A percentile compares a stretch with the other conserved stretches of the same genome.
Conservation (phyloP, 2,113 vertebrate species). For the Clarias gariepinus region DNA sequence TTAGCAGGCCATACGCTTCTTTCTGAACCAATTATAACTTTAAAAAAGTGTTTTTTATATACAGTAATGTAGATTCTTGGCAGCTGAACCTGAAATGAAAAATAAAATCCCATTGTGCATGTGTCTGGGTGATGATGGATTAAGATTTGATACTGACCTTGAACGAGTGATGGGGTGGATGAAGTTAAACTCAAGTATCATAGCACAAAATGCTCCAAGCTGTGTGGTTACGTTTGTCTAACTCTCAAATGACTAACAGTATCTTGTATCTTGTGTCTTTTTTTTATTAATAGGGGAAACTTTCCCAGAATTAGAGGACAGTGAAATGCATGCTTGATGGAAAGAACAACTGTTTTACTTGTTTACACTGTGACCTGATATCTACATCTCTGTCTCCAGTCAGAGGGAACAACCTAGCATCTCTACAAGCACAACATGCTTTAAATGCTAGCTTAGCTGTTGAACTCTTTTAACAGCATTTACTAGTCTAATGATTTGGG, state of each 20-base stretch:
- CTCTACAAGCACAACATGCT: neutral
- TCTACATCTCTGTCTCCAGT: neutral
- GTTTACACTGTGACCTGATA: too few species aligned
- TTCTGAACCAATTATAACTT: conserved; percentile 45
- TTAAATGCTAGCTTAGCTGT: neutral
- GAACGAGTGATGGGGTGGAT: neutral
- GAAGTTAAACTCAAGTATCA: conserved; percentile 23
- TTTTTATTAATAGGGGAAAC: conserved; percentile 19
- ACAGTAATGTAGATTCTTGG: conserved; percentile 49
- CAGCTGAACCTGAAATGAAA: conserved; percentile 30
- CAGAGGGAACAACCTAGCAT: neutral
- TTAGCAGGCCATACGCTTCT: conserved; percentile 28
- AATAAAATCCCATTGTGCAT: conserved; percentile 51
- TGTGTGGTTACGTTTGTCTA: conserved; percentile 28
- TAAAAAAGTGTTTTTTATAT: conserved; percentile 27
- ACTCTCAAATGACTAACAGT: conserved; percentile 38
- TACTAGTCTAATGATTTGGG: neutral
- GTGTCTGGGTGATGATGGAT: conserved; percentile 27
- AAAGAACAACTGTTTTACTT: neutral
- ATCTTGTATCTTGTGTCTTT: conserved; percentile 37
- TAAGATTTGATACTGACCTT: conserved; percentile 35
- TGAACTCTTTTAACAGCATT: neutral
- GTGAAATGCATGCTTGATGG: conserved; percentile 6
- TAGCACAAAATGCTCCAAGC: conserved; percentile 1
- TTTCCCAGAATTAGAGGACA: neutral